Evolutionary conservation across 2,113 vertebrate genomes (phyloP).

Genomic region (Australoheros scitulus): DNA sequence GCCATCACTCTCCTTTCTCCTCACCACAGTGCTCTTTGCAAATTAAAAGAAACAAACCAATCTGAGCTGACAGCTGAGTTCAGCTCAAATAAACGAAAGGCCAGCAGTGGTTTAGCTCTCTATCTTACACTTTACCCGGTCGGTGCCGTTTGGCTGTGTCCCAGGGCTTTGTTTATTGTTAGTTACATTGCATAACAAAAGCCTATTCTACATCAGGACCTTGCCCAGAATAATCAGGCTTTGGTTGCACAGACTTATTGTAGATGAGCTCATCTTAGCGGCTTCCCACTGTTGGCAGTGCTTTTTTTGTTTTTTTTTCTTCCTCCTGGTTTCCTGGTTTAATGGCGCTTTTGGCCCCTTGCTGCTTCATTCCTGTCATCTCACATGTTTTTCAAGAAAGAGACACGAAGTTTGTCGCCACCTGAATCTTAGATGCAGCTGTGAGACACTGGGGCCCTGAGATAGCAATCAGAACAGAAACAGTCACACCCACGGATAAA

Average conservation of each 20-base stretch:
- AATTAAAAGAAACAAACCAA: constrained; percentile 68
- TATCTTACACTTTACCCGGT: neutral
- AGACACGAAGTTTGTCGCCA: neutral
- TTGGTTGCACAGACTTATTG: constrained; percentile 23
- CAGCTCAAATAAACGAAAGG: constrained; percentile 32
- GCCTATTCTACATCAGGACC: neutral
- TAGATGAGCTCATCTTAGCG: constrained; percentile 28
- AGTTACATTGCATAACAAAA: constrained; percentile 17
- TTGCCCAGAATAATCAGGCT: constrained; percentile 15
- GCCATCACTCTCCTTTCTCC: neutral
- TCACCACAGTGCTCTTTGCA: constrained; percentile 44
- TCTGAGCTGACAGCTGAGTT: constrained; percentile 54
- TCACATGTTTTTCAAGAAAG: neutral
- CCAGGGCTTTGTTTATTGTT: constrained; percentile 29
- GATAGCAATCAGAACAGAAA: constrained; percentile 40
- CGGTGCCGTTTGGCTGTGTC: neutral
- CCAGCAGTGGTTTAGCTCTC: constrained; percentile 1
- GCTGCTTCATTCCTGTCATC: constrained; percentile 16
- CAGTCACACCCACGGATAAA: constrained; percentile 31
- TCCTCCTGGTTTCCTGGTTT: constrained; percentile 8
- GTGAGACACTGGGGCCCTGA: neutral
- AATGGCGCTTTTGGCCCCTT: neutral
- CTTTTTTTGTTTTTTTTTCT: neutral
- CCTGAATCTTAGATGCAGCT: neutral
- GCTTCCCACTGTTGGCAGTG: neutral